Conservation (phyloP, 2,888 invertebrate species). For the Protonemura montana region DNA sequence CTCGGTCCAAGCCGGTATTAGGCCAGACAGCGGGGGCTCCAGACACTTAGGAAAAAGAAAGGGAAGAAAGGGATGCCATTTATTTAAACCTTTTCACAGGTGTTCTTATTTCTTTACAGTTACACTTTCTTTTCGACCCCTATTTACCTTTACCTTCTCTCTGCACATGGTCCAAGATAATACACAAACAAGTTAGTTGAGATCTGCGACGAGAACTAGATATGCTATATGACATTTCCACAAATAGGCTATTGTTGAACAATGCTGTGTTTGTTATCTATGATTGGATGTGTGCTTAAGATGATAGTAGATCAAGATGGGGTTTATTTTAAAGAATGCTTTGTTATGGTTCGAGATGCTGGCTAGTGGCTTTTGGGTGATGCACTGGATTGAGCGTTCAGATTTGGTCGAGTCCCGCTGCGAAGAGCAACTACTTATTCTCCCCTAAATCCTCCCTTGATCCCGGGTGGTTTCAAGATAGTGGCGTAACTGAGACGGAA, state of each 20-base stretch:
- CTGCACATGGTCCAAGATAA: conserved; percentile 1
- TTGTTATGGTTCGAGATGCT: not conserved
- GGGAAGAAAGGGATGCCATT: not conserved
- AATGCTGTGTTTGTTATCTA: not conserved
- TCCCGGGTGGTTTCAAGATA: not conserved
- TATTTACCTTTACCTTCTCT: not conserved
- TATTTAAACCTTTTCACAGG: not conserved
- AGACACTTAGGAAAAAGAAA: not conserved
- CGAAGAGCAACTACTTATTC: conserved; percentile 13
- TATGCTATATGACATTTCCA: not conserved
- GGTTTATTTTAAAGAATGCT: not conserved
- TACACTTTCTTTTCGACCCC: not conserved
- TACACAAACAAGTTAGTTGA: not conserved
- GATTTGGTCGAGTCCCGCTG: not conserved
- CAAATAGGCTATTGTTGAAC: conserved; percentile 7
- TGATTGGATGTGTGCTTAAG: not conserved
- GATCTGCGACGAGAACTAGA: not conserved
- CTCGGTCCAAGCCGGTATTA: not conserved
- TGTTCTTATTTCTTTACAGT: not conserved
- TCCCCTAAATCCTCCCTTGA: not conserved
- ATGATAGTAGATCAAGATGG: not conserved
- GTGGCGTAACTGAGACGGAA: not conserved
- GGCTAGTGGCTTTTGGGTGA: not conserved
- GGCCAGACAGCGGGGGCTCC: not conserved
- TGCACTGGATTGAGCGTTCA: not conserved